Evolutionary conservation across 2,113 vertebrate genomes (phyloP).

Genomic region (Ibidorhyncha struthersii): DNA sequence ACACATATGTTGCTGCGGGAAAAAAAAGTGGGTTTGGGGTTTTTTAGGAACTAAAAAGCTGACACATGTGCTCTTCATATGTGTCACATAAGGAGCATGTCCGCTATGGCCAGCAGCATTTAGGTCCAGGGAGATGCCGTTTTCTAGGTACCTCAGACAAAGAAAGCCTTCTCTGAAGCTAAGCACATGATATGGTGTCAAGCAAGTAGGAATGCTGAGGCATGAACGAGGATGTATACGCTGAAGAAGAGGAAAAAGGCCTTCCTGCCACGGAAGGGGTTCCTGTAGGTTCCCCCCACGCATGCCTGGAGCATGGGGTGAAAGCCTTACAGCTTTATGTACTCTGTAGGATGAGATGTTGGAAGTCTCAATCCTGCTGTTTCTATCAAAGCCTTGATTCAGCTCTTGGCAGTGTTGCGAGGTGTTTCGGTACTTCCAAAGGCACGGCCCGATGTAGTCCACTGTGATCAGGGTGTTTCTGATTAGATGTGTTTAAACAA

Average conservation of each 20-base stretch:
- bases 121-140: neutral
- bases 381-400: neutral
- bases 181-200: rapidly evolving
- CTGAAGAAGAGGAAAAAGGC: neutral
- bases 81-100: neutral
- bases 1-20: neutral
- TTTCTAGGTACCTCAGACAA: neutral
- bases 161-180: neutral
- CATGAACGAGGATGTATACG: too few relatives aligned
- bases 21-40: neutral
- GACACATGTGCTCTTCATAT: neutral
- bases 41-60: conserved; percentile 12
- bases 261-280: neutral
- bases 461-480: neutral
- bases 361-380: too few relatives aligned
- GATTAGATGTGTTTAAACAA: too few relatives aligned
- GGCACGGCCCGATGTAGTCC: neutral
- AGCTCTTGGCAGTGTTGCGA: rapidly evolving
- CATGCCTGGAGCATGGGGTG: rapidly evolving
- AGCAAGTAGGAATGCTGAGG: neutral
- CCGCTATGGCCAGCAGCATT: neutral
- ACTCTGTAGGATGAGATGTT: rapidly evolving
- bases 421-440: neutral
- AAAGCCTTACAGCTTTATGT: neutral
- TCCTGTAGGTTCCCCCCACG: rapidly evolving